Evolutionary conservation across 2,888 invertebrate species (phyloP).

Genomic region (Gymnosoma rotundatum): DNA sequence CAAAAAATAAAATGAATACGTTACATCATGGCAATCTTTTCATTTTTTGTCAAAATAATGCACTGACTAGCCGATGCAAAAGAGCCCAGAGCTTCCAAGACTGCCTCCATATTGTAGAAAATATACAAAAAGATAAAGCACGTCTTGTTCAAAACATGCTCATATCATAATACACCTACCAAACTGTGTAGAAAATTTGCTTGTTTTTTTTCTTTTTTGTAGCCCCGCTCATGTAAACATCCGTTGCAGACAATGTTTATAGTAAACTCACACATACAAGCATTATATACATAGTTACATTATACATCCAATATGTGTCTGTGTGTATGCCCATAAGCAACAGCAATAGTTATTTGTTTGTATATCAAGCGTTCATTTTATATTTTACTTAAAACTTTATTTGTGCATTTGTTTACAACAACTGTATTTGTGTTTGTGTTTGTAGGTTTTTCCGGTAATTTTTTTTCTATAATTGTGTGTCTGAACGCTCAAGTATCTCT

Average conservation of each 20-base stretch:
- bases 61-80: too few relatives aligned
- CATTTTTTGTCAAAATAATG: too few relatives aligned
- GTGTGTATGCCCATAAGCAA: slow-evolving; percentile 1
- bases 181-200: slow-evolving; percentile 26
- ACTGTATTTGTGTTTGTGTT: slow-evolving; percentile 30
- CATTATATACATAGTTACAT: not conserved
- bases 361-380: slow-evolving; percentile 19
- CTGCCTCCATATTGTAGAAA: not conserved
- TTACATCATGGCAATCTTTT: too few relatives aligned
- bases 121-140: slow-evolving; percentile 3
- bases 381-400: slow-evolving; percentile 46
- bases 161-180: slow-evolving; percentile 58
- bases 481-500: slow-evolving; percentile 45
- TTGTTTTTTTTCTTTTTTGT: not conserved
- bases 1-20: not conserved
- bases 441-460: slow-evolving; percentile 39
- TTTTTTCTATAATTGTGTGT: not conserved
- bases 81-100: not conserved
- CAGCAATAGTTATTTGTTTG: not conserved
- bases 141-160: slow-evolving; percentile 45
- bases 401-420: slow-evolving; percentile 54
- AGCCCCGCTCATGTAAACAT: slow-evolving; percentile 63
- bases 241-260: slow-evolving; percentile 68
- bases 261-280: not conserved
- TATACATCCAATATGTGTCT: not conserved